phyloP scores from a whole-genome alignment of 2,888 invertebrate genomes.

The Deroplatys truncata region DNA sequence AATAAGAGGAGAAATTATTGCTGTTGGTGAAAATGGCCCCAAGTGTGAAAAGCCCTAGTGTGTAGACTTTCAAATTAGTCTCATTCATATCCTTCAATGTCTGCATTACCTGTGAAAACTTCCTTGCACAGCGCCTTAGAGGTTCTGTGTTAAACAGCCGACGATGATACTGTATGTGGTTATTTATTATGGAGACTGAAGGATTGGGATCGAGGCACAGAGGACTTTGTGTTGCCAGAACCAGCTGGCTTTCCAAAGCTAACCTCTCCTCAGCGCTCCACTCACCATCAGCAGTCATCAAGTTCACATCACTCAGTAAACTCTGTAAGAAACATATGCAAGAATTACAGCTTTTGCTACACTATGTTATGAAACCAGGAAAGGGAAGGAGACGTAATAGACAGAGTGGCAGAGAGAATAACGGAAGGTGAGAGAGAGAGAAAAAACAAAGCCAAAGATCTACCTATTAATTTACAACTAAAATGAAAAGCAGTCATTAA shows the following conservation, averaged over 20 bases:
- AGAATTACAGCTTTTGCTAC: background rate
- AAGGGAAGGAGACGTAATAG: too few relatives aligned
- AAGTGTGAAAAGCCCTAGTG: too few relatives aligned
- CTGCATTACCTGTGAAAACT: constrained; percentile 67
- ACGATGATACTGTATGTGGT: constrained; percentile 69
- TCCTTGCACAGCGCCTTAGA: constrained; percentile 68
- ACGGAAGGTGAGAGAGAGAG: too few relatives aligned
- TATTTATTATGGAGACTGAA: constrained; percentile 70
- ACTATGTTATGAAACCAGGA: background rate
- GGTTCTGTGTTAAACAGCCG: constrained; percentile 70
- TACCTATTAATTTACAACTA: too few relatives aligned
- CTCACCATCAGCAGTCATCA: constrained; percentile 51
- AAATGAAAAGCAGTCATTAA: too few relatives aligned
- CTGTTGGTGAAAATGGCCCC: too few relatives aligned
- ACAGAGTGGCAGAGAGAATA: too few relatives aligned
- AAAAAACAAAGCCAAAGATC: too few relatives aligned
- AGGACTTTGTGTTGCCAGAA: constrained; percentile 80
- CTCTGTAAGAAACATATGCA: constrained; percentile 46
- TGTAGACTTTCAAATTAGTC: too few relatives aligned
- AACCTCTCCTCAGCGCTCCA: constrained; percentile 75
- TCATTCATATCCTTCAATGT: too few relatives aligned
- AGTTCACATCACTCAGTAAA: constrained; percentile 60
- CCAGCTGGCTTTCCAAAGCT: constrained; percentile 76
- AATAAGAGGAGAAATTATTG: too few relatives aligned
- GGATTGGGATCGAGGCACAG: constrained; percentile 87